Conservation (phyloP, 1,140 invertebrate genomes). For the Phymastichus coffea region DNA sequence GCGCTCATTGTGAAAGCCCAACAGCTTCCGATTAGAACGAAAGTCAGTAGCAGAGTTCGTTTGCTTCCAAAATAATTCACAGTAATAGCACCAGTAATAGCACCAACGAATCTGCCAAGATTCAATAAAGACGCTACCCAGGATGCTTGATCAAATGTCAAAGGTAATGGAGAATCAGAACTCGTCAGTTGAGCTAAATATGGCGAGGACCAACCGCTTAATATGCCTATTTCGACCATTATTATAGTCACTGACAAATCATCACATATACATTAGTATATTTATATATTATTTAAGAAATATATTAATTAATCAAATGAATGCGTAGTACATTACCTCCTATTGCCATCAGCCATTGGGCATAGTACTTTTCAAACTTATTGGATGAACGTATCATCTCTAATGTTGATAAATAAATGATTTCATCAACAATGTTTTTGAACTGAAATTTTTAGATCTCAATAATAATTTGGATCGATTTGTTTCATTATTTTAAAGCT, state of each 20-base stretch:
- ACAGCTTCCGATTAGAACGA: background rate
- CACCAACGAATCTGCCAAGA: background rate
- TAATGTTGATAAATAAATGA: too few relatives aligned
- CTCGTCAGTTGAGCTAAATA: background rate
- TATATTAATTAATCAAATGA: too few relatives aligned
- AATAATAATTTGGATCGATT: too few relatives aligned
- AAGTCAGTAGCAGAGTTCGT: background rate
- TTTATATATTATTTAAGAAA: too few relatives aligned
- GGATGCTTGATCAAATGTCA: background rate
- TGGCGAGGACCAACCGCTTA: conserved; percentile 6
- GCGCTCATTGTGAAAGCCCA: conserved; percentile 54
- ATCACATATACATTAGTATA: too few relatives aligned
- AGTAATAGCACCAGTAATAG: background rate
- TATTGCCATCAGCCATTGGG: background rate
- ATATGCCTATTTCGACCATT: conserved; percentile 3
- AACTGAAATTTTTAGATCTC: too few relatives aligned
- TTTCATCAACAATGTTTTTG: too few relatives aligned
- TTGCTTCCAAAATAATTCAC: conserved; percentile 2
- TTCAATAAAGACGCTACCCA: conserved; percentile 11
- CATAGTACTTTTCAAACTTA: background rate
- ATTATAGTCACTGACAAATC: background rate
- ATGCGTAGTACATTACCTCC: background rate
- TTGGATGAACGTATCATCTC: too few relatives aligned
- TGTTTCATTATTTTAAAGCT: too few relatives aligned
- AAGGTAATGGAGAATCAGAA: background rate